Base-by-base conservation (phyloP, 2,113 vertebrate genomes). In the Gallinago undulata region DNA sequence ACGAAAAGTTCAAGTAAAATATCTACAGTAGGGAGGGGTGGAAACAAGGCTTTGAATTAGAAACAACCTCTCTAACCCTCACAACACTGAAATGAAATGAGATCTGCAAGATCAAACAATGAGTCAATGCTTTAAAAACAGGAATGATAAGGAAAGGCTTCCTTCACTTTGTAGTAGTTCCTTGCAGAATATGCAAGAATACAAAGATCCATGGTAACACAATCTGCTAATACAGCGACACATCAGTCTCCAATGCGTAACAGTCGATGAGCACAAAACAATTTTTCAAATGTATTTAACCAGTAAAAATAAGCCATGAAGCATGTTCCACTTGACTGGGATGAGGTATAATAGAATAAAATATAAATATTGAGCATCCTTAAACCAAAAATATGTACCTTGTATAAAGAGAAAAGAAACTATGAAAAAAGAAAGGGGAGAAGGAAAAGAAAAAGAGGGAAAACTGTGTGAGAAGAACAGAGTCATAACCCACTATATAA, bases 121-220 rank as follows among this genome's bases (percentile, higher is more conserved):
- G 48, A 92, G 53, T 59, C 72, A 69, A 50, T 39, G 90, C 50
- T 84, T 93, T 79, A 94, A 95, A 91, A 82, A 18, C 28, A 89
- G 51, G 25, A 39, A 43, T 60, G 83, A 87, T 69, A 87, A 89
- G 80, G 85, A 85, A 90, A 90, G 48, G 17, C 7, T 81, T 62
- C 43, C 57, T 84, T 72, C 57, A 67, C 68, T 83, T 86, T 88
- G 85, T 76, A 79, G 82, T 15, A 53, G 63, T 48, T 67, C 51
- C 63, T 81, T 66, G 59, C 64, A 50, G 39, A 79, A 78, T 50
- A 82, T 41, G 63, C 64, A 83, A 43, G 69, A 93, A 88, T 67
- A 94, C n/a, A 69, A 79, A 93, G 39, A 81, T 78, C 69, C 76
- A n/a, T 9, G 30, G 84, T 69, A 94, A 95, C 47, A 90, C 51